These are phyloP conservation scores for Hesperia comma DNA, from an alignment of 2,888 invertebrate species.

Conservation along the genomic window DNA sequence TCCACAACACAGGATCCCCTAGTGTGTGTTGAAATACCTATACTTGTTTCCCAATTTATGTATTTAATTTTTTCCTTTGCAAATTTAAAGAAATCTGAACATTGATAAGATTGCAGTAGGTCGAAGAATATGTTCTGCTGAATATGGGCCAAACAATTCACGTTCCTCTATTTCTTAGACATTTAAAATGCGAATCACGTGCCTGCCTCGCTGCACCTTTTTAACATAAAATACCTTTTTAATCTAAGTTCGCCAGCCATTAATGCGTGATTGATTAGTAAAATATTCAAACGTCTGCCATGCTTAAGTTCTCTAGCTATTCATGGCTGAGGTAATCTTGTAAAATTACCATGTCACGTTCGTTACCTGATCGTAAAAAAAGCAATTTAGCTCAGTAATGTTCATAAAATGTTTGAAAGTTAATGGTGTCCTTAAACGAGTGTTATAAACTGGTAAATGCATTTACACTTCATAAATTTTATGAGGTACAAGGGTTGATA, in stretches of 20 bases:
- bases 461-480: background rate
- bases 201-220: background rate
- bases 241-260: background rate
- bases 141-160: too few relatives aligned
- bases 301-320: background rate
- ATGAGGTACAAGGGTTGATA: too few relatives aligned
- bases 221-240: conserved; percentile 8
- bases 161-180: too few relatives aligned
- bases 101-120: too few relatives aligned
- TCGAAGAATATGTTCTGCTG: too few relatives aligned
- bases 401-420: background rate
- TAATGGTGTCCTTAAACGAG: background rate
- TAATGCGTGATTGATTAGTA: background rate
- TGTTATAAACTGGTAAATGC: background rate
- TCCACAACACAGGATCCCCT: too few relatives aligned
- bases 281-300: conserved; percentile 7
- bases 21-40: too few relatives aligned
- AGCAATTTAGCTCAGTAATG: background rate
- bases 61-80: too few relatives aligned
- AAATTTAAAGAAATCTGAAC: too few relatives aligned
- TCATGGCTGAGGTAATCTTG: conserved; percentile 1
- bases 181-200: background rate
- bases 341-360: conserved; percentile 11
- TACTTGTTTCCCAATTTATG: too few relatives aligned
- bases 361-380: conserved; percentile 10